Conservation (phyloP, 2,797 vertebrate species). For the Petrocephalus sullivani region DNA sequence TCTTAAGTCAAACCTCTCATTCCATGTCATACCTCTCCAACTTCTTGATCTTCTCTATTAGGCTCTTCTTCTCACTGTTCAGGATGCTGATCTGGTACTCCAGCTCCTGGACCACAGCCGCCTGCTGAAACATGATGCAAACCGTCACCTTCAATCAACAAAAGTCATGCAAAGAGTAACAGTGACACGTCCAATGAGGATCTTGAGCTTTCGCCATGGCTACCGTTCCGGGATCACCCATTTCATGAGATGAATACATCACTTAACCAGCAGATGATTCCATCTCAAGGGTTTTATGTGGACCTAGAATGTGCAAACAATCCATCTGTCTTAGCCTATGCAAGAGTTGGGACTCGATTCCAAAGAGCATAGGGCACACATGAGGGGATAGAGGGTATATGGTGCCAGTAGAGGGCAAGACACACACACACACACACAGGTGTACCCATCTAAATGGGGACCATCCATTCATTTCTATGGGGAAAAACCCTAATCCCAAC, state of each 20-base stretch:
- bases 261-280: not conserved
- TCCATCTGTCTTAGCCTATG: not conserved
- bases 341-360: not conserved
- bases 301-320: not conserved
- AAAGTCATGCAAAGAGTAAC: not conserved
- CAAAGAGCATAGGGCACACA: not conserved
- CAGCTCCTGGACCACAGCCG: slow-evolving; percentile 83
- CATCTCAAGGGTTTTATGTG: not conserved
- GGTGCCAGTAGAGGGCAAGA: not conserved
- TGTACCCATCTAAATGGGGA: no score
- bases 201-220: not conserved
- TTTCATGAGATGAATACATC: not conserved
- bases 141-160: not conserved
- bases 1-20: slow-evolving; percentile 70
- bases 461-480: no score
- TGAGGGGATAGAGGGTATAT: not conserved
- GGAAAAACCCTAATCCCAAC: no score
- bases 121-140: slow-evolving; percentile 61
- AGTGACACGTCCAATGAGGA: not conserved
- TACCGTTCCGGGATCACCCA: not conserved
- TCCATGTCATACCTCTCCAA: slow-evolving; percentile 77
- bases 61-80: slow-evolving; percentile 84
- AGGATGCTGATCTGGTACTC: slow-evolving; percentile 91
- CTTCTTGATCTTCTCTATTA: slow-evolving; percentile 87
- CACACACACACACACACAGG: not conserved